Conservation (phyloP, 1,140 invertebrate species). For the Gryllus bimaculatus region DNA sequence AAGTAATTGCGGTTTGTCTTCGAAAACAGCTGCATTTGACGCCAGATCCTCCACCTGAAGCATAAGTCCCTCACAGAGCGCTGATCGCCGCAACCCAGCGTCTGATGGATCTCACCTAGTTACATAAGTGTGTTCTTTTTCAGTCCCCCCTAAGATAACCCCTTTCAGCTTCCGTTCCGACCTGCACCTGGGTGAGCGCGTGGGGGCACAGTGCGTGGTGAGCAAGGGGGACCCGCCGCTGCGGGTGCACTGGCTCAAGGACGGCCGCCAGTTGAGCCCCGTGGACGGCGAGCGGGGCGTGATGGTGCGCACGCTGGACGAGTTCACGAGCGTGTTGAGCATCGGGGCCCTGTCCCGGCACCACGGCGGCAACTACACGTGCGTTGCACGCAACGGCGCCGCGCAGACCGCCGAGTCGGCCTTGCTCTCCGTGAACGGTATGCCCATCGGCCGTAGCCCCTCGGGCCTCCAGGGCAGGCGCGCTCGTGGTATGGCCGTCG, state of each 20-base stretch:
- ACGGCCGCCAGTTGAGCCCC: constrained; percentile 27
- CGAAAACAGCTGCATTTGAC: too few species aligned
- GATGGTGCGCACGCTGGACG: constrained; percentile 26
- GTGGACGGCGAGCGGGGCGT: constrained; percentile 9
- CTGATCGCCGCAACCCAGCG: neutral
- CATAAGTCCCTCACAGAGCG: too few species aligned
- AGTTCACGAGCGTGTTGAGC: constrained; percentile 31
- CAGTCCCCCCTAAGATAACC: constrained; percentile 41
- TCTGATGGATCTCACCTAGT: neutral
- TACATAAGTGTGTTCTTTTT: constrained; percentile 20
- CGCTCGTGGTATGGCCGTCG: too few species aligned
- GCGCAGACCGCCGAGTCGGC: constrained; percentile 39
- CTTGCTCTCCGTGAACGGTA: constrained; percentile 43
- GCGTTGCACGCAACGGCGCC: constrained; percentile 41
- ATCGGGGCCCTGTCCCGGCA: constrained; percentile 29
- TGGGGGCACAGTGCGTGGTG: constrained; percentile 40
- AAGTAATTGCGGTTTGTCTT: too few species aligned
- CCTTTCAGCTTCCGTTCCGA: constrained; percentile 38
- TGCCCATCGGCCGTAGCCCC: neutral
- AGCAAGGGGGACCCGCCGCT: constrained; percentile 46
- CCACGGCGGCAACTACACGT: constrained; percentile 46
- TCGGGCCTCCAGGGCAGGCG: too few species aligned
- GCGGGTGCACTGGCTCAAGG: constrained; percentile 40
- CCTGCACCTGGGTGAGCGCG: constrained; percentile 36
- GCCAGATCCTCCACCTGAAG: too few species aligned